A percentile compares a stretch with the other conserved stretches of the same genome.
phyloP scores from a whole-genome alignment of 2,888 invertebrate species.

The Cryptophagus acutangulus region DNA sequence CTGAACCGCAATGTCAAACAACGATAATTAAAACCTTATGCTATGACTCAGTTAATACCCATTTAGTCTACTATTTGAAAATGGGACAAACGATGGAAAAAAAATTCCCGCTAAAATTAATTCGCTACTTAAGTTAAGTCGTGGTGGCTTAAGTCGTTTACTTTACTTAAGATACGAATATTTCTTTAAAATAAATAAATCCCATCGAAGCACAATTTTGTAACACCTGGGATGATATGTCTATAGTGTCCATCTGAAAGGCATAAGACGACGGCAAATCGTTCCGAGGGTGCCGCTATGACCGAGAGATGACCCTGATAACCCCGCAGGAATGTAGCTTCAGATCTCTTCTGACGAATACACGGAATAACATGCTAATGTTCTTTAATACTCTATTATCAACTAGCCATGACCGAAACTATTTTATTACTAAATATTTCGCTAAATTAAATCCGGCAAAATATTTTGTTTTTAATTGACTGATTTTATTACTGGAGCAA shows the following conservation, averaged over 20 bases:
- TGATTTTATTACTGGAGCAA: neutral
- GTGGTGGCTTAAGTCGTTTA: neutral
- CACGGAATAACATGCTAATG: constrained; percentile 38
- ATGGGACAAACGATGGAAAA: too few species aligned
- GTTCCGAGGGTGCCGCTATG: constrained; percentile 32
- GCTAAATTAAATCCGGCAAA: neutral
- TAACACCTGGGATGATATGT: constrained; percentile 17
- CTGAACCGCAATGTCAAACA: constrained; percentile 13
- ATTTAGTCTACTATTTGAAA: too few species aligned
- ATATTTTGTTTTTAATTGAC: neutral
- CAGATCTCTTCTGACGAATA: constrained; percentile 37
- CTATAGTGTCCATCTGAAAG: constrained; percentile 15
- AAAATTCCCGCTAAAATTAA: too few species aligned
- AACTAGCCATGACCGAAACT: constrained; percentile 19
- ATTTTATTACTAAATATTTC: constrained; percentile 18
- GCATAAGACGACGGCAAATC: constrained; percentile 19
- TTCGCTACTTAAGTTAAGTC: constrained; percentile 4
- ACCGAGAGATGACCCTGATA: constrained; percentile 38
- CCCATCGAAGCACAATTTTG: constrained; percentile 12
- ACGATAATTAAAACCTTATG: constrained; percentile 12
- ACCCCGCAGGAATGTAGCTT: constrained; percentile 34
- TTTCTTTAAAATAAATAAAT: too few species aligned
- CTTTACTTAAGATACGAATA: too few species aligned
- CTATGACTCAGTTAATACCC: constrained; percentile 8
- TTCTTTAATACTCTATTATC: constrained; percentile 34